Conservation (phyloP, 2,797 vertebrate species). For the Coregonus suidteri region DNA sequence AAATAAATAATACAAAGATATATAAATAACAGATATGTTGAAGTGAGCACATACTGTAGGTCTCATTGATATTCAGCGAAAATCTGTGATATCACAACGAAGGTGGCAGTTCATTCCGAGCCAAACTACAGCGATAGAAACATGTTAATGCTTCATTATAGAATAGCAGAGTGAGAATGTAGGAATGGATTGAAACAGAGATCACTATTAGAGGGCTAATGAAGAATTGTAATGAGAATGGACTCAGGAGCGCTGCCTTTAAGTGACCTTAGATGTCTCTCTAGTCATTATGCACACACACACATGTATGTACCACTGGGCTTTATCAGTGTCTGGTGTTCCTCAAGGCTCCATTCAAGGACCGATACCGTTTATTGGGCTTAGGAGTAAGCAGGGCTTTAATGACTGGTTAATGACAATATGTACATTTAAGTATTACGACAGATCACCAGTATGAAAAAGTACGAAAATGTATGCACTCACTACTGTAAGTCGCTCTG, state of each 20-base stretch:
- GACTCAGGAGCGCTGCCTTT: not conserved
- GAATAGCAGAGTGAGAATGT: constrained; percentile 13
- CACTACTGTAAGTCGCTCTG: no score
- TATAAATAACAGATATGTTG: not conserved
- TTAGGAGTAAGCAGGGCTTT: no score
- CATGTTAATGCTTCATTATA: constrained; percentile 35
- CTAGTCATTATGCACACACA: not conserved
- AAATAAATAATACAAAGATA: not conserved
- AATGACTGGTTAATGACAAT: no score
- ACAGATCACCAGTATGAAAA: no score
- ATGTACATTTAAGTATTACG: no score
- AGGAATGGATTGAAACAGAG: constrained; percentile 35
- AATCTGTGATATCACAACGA: constrained; percentile 29
- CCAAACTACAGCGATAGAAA: constrained; percentile 47
- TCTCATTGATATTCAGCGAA: constrained; percentile 25
- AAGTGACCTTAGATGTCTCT: not conserved
- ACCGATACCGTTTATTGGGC: not conserved
- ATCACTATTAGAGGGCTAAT: constrained; percentile 23
- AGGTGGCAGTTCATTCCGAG: constrained; percentile 11
- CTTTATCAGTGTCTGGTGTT: not conserved
- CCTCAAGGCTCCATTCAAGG: not conserved
- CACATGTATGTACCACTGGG: not conserved
- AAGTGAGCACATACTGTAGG: not conserved
- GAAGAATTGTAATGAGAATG: constrained; percentile 33
- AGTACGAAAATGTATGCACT: no score